Evolutionary conservation across 2,797 vertebrate genomes (phyloP).

Genomic region (Oreochromis mossambicus): DNA sequence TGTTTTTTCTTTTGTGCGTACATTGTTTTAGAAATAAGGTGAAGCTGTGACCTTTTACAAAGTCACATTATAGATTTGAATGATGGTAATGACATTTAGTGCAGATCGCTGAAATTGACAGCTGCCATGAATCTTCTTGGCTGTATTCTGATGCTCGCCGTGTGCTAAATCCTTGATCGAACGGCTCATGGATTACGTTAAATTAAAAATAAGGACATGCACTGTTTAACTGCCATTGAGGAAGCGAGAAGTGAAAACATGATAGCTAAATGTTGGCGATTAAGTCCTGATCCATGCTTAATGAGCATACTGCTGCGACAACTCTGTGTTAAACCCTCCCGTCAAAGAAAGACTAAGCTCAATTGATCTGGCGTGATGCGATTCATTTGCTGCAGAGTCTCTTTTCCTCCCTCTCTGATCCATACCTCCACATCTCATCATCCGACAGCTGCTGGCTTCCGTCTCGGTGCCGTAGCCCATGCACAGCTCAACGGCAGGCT

Average conservation of each 20-base stretch:
- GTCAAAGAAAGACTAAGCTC: conserved; percentile 45
- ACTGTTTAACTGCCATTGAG: conserved; percentile 15
- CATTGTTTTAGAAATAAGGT: conserved; percentile 3
- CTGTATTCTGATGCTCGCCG: conserved; percentile 1
- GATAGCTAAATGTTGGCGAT: conserved; percentile 50
- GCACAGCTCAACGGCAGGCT: conserved; percentile 39
- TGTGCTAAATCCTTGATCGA: not conserved
- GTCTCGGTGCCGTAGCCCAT: conserved; percentile 25
- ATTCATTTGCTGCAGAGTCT: conserved; percentile 64
- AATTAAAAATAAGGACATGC: conserved; percentile 30
- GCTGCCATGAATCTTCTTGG: conserved; percentile 31
- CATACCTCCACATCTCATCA: conserved; percentile 54
- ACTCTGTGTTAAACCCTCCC: conserved; percentile 28
- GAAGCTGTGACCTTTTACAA: conserved; percentile 46
- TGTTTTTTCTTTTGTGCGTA: not conserved
- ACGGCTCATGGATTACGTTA: not conserved
- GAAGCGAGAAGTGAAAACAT: conserved; percentile 24
- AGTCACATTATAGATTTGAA: conserved; percentile 54
- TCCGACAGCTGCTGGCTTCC: conserved; percentile 28
- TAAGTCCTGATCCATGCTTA: conserved; percentile 51
- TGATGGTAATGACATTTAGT: conserved; percentile 66
- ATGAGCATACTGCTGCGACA: conserved; percentile 48
- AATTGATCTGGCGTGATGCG: conserved; percentile 61
- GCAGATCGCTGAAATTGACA: conserved; percentile 27
- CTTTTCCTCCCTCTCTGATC: conserved; percentile 27